Evolutionary conservation across 2,888 invertebrate genomes (phyloP).

Genomic region (Salticus scenicus): DNA sequence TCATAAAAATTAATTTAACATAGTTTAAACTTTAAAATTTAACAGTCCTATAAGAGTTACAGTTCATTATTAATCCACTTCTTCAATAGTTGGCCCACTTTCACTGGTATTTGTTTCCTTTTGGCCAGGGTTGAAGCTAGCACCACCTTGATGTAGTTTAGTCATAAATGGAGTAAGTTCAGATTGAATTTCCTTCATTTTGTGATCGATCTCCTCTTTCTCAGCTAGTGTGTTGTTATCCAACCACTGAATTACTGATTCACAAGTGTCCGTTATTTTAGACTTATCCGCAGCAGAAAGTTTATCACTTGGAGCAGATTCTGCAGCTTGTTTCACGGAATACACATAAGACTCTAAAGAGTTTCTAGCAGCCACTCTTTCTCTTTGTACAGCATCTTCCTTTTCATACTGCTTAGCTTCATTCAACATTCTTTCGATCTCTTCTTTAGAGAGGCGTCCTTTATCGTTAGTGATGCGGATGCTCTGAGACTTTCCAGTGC

Average conservation of each 20-base stretch:
- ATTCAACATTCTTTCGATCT: conserved; percentile 88
- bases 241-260: conserved; percentile 85
- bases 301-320: conserved; percentile 76
- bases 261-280: conserved; percentile 77
- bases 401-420: conserved; percentile 87
- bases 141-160: conserved; percentile 72
- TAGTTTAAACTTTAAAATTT: not conserved
- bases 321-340: conserved; percentile 82
- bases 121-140: not conserved
- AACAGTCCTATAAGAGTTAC: not conserved
- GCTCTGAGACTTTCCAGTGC: no score
- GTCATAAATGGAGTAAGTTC: no score
- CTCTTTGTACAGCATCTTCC: conserved; percentile 83
- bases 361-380: conserved; percentile 83
- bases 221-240: conserved; percentile 86
- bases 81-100: not conserved
- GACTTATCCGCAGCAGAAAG: conserved; percentile 83
- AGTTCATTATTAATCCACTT: not conserved
- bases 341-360: conserved; percentile 84
- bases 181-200: no score
- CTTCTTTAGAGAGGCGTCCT: no score
- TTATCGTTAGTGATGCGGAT: no score
- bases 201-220: conserved; percentile 85
- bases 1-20: no score
- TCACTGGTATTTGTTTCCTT: not conserved